phyloP scores from a whole-genome alignment of 2,113 vertebrate species.

The Epinephelus cyanopodus region DNA sequence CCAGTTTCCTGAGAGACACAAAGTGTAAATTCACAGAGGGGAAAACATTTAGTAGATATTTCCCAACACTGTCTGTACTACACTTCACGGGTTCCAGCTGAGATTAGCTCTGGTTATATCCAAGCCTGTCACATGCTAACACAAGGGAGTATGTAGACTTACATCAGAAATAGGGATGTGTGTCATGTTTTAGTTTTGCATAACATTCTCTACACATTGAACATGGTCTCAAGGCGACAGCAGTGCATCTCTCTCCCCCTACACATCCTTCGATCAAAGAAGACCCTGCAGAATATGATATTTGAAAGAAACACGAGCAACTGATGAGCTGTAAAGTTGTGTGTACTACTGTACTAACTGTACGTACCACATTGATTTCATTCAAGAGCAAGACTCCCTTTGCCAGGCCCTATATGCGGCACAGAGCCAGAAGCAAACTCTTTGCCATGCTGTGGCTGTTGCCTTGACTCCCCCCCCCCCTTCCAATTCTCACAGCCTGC shows the following conservation, averaged over 20 bases:
- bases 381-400: conserved; percentile 28
- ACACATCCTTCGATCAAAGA: conserved; percentile 44
- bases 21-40: not conserved
- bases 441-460: conserved; percentile 56
- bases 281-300: conserved; percentile 39
- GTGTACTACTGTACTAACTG: conserved; percentile 35
- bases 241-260: conserved; percentile 27
- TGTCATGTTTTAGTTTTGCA: conserved; percentile 39
- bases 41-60: conserved; percentile 10
- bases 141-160: conserved; percentile 10
- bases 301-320: conserved; percentile 52
- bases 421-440: conserved; percentile 59
- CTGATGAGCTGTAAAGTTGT: conserved; percentile 48
- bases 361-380: conserved; percentile 47
- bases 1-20: conserved; percentile 11
- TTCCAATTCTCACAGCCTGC: conserved; percentile 53
- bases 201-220: conserved; percentile 32
- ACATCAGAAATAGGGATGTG: conserved; percentile 15
- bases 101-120: conserved; percentile 12
- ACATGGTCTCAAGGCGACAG: conserved; percentile 36
- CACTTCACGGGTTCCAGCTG: not conserved
- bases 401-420: conserved; percentile 34
- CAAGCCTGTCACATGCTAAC: conserved; percentile 21
- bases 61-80: not conserved
- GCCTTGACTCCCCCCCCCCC: conserved; percentile 49